These are phyloP conservation scores for Psophia crepitans DNA, from an alignment of 2,113 vertebrate species.

Conservation along the genomic window DNA sequence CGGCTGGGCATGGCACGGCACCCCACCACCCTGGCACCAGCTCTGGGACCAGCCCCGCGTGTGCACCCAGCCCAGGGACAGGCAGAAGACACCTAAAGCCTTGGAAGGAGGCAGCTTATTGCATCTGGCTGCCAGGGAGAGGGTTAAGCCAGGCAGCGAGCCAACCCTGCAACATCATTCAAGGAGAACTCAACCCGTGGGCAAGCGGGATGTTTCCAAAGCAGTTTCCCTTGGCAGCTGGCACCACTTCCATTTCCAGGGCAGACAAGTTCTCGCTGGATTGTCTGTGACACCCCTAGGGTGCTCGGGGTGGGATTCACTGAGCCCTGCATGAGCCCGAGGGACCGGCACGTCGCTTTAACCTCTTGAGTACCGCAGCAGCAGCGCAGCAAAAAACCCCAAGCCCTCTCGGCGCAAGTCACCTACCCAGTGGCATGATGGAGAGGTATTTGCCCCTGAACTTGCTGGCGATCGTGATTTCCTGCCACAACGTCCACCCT, in stretches of 20 bases:
- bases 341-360: background rate
- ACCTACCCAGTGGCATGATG: constrained; percentile 96
- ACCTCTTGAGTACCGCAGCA: background rate
- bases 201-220: background rate
- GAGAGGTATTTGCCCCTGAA: constrained; percentile 99
- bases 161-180: background rate
- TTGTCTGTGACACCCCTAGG: no score
- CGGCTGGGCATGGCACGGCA: rapidly evolving
- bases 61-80: background rate
- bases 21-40: background rate
- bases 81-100: background rate
- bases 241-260: background rate
- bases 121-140: background rate
- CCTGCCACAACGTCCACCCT: constrained; percentile 97
- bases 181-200: background rate
- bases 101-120: background rate
- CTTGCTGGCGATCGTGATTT: constrained; percentile 99
- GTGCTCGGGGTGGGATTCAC: background rate
- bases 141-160: background rate
- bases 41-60: background rate
- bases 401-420: rapidly evolving
- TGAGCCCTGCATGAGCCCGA: rapidly evolving
- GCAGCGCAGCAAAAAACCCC: background rate
- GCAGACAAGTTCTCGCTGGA: rapidly evolving
- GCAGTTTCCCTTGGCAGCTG: background rate